Evolutionary conservation across 2,113 vertebrate genomes (phyloP).

Genomic region (Ranitomeya variabilis): DNA sequence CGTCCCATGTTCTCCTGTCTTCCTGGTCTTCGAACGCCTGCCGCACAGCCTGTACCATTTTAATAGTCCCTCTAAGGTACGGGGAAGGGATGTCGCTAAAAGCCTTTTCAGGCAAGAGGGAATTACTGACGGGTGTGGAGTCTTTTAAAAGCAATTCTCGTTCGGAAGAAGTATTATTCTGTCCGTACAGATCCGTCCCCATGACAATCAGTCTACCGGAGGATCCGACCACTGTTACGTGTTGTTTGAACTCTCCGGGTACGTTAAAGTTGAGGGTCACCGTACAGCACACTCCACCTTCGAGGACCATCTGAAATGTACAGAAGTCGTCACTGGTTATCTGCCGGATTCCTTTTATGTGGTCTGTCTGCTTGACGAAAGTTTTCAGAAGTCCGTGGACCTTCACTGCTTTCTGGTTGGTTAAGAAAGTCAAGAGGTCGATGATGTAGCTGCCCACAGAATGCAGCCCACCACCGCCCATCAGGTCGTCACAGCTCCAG

Average conservation of each 20-base stretch:
- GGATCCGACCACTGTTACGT: slow-evolving; percentile 89
- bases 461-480: slow-evolving; percentile 96
- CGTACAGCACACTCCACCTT: slow-evolving; percentile 92
- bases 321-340: slow-evolving; percentile 99
- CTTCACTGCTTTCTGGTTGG: slow-evolving; percentile 87
- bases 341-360: slow-evolving; percentile 96
- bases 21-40: slow-evolving; percentile 97
- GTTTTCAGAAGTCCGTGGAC: slow-evolving; percentile 96
- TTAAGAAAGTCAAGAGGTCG: slow-evolving; percentile 94
- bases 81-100: slow-evolving; percentile 94
- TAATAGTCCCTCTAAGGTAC: slow-evolving; percentile 91
- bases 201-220: slow-evolving; percentile 82
- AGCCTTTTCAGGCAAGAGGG: slow-evolving; percentile 91
- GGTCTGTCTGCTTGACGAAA: slow-evolving; percentile 95
- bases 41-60: slow-evolving; percentile 95
- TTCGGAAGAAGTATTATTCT: slow-evolving; percentile 82
- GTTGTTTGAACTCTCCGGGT: slow-evolving; percentile 93
- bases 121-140: slow-evolving; percentile 84
- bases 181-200: slow-evolving; percentile 91
- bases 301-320: slow-evolving; percentile 97
- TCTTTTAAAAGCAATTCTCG: slow-evolving; percentile 90
- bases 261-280: slow-evolving; percentile 98
- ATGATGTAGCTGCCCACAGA: slow-evolving; percentile 98
- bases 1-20: slow-evolving; percentile 94
- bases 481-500: slow-evolving; percentile 98